These are phyloP conservation scores for Gallinago jamesoni DNA, from an alignment of 2,113 vertebrate species.

Conservation along the genomic window DNA sequence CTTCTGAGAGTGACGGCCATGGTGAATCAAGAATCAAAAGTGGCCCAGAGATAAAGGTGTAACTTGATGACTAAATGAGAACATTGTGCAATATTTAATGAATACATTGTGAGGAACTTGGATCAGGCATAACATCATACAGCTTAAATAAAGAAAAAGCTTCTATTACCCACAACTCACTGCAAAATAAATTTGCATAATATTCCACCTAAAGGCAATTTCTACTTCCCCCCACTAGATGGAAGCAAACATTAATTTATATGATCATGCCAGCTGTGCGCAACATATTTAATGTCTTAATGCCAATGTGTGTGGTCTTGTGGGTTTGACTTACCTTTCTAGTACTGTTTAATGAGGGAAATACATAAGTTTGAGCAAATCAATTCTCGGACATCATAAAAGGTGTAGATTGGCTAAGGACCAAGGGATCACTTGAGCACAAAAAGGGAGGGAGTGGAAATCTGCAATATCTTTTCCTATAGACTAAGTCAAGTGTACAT, in stretches of 20 bases:
- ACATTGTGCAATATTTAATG: rapidly evolving
- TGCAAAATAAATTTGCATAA: background rate
- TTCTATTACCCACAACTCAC: background rate
- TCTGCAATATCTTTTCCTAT: background rate
- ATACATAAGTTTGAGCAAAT: conserved; percentile 10
- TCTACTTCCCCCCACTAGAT: conserved; percentile 63
- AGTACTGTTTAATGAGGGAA: conserved; percentile 28
- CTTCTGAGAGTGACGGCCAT: background rate
- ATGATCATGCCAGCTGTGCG: background rate
- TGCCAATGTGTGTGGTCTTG: conserved; percentile 62
- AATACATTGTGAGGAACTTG: rapidly evolving
- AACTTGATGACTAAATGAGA: background rate
- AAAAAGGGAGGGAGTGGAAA: background rate
- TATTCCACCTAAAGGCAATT: background rate
- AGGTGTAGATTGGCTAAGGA: background rate
- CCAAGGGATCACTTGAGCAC: background rate
- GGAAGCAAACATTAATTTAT: conserved; percentile 67
- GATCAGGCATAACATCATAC: rapidly evolving
- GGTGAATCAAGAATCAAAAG: background rate
- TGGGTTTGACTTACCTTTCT: conserved; percentile 17
- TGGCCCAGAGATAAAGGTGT: background rate
- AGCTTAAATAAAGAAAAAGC: background rate
- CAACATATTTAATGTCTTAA: background rate
- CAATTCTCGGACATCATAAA: conserved; percentile 29
- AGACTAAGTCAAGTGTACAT: background rate